Conservation (phyloP, 2,888 invertebrate species). For the Hydrotaea diabolus region DNA sequence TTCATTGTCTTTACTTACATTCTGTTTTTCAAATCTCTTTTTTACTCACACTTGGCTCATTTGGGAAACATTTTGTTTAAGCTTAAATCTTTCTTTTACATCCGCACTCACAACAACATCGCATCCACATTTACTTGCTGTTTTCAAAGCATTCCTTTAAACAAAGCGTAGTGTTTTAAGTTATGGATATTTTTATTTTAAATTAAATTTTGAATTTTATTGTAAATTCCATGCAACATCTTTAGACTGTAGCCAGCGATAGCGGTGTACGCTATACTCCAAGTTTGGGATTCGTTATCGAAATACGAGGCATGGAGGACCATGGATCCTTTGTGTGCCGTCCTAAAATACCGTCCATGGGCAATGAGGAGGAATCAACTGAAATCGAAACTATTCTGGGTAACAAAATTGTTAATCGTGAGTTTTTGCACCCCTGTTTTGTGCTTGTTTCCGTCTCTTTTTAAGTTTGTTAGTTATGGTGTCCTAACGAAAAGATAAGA, state of each 20-base stretch:
- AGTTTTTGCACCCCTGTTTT: slow-evolving; percentile 80
- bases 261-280: slow-evolving; percentile 77
- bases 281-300: slow-evolving; percentile 77
- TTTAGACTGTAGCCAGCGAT: slow-evolving; percentile 76
- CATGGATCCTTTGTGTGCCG: slow-evolving; percentile 76
- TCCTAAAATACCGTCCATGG: slow-evolving; percentile 74
- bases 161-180: neutral
- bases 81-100: neutral
- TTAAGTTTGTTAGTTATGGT: slow-evolving; percentile 60
- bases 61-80: neutral
- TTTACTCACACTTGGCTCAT: neutral
- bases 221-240: neutral
- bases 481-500: slow-evolving; percentile 45
- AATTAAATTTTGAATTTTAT: slow-evolving; percentile 49
- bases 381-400: slow-evolving; percentile 71
- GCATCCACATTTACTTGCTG: slow-evolving; percentile 16
- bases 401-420: slow-evolving; percentile 80
- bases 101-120: slow-evolving; percentile 16
- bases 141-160: neutral
- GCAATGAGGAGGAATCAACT: slow-evolving; percentile 75
- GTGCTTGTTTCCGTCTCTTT: slow-evolving; percentile 79
- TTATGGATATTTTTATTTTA: neutral
- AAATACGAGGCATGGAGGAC: slow-evolving; percentile 77
- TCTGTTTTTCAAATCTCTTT: neutral
- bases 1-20: neutral